Percentiles rank a stretch among this genome's conserved stretches.
phyloP scores from a whole-genome alignment of 2,797 vertebrate species.

The Pteronotus mesoamericanus region DNA sequence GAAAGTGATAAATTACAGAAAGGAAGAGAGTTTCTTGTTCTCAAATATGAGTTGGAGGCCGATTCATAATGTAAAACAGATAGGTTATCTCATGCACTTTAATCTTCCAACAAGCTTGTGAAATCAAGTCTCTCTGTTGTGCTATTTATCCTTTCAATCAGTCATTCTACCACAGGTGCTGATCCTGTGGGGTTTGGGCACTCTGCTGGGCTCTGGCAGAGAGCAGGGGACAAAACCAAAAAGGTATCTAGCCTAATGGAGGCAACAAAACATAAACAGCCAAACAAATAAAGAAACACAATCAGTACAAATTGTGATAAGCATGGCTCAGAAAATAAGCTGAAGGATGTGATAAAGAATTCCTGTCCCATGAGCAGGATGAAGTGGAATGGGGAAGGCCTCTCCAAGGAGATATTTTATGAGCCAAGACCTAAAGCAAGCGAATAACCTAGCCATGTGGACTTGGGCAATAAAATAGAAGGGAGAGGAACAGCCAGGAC shows the following conservation, averaged over 20 bases:
- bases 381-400: background rate
- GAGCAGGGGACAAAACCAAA: background rate
- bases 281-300: background rate
- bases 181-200: background rate
- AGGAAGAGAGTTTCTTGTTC: background rate
- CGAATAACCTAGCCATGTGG: background rate
- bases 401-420: background rate
- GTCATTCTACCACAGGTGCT: background rate
- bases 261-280: background rate
- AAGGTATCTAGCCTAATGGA: background rate
- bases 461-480: background rate
- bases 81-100: background rate
- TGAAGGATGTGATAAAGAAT: background rate
- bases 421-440: background rate
- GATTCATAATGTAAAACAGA: background rate
- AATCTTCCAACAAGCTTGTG: background rate
- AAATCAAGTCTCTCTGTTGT: background rate
- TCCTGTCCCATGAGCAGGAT: background rate
- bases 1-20: background rate
- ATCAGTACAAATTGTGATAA: background rate
- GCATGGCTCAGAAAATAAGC: background rate
- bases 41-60: background rate
- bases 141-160: background rate
- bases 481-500: background rate
- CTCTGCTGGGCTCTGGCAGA: background rate